Conservation (phyloP, 2,888 invertebrate species). For the Eupithecia subfuscata region DNA sequence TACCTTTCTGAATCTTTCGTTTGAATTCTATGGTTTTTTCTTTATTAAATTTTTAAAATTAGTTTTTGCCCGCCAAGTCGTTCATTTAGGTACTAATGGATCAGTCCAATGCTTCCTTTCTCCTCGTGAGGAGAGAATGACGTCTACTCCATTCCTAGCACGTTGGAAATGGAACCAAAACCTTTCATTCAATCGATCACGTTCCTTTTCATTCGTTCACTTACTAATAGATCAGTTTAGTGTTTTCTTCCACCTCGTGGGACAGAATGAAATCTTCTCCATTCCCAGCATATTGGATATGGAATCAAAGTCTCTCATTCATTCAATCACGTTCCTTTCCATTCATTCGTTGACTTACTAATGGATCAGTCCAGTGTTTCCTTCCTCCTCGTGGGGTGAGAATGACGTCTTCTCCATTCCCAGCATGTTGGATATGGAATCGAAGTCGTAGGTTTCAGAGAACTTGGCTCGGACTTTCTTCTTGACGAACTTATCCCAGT, state of each 20-base stretch:
- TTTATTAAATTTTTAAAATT: too few relatives aligned
- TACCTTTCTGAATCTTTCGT: too few relatives aligned
- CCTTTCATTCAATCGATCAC: slow-evolving; percentile 90
- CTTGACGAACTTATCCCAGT: slow-evolving; percentile 99
- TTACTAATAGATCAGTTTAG: slow-evolving; percentile 88
- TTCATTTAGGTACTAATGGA: slow-evolving; percentile 76
- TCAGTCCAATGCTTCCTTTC: slow-evolving; percentile 88
- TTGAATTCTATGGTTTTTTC: too few relatives aligned
- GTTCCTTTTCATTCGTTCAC: background rate
- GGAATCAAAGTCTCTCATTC: slow-evolving; percentile 87
- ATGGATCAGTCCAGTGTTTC: slow-evolving; percentile 89
- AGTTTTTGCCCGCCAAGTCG: too few relatives aligned
- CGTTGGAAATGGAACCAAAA: slow-evolving; percentile 91
- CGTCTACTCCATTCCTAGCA: slow-evolving; percentile 98
- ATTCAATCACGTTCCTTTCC: slow-evolving; percentile 74
- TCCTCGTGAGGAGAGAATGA: slow-evolving; percentile 93
- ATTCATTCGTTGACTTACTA: slow-evolving; percentile 60
- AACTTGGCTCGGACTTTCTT: slow-evolving; percentile 99
- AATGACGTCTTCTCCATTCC: slow-evolving; percentile 99
- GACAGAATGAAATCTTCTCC: slow-evolving; percentile 96
- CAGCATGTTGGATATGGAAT: slow-evolving; percentile 96
- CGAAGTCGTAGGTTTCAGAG: slow-evolving; percentile 98
- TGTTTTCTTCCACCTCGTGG: slow-evolving; percentile 90
- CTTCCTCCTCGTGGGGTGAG: slow-evolving; percentile 91
- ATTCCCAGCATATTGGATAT: slow-evolving; percentile 98